Conservation (phyloP, 2,888 invertebrate genomes). For the Sceliomorpha sp. region DNA sequence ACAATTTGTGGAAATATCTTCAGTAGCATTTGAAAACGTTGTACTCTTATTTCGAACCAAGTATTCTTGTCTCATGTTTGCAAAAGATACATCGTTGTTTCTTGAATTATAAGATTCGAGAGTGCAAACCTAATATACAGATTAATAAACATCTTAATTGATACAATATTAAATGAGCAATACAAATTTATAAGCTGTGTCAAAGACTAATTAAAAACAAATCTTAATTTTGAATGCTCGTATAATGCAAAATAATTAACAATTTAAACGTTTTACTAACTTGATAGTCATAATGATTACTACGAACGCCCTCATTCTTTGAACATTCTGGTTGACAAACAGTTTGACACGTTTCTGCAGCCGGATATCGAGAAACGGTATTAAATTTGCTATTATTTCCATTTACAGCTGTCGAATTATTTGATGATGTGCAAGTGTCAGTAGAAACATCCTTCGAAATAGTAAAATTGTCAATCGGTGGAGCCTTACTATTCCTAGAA, state of each 20-base stretch:
- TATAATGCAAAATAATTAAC: conserved; percentile 1
- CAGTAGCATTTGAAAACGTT: conserved; percentile 27
- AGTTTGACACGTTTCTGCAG: conserved; percentile 25
- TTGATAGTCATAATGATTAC: conserved; percentile 57
- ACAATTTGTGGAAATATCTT: conserved; percentile 29
- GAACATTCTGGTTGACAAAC: conserved; percentile 35
- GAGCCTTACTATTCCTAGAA: conserved; percentile 23
- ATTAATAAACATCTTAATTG: no score
- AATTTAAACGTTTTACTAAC: conserved; percentile 15
- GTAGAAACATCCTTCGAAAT: conserved; percentile 31
- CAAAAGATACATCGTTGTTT: conserved; percentile 51
- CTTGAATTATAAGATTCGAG: conserved; percentile 56
- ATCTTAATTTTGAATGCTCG: no score
- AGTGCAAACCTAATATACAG: conserved; percentile 51
- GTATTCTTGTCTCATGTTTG: conserved; percentile 46
- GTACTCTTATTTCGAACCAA: conserved; percentile 36
- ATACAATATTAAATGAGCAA: no score
- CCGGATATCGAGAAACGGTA: conserved; percentile 14
- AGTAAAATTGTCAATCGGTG: conserved; percentile 39
- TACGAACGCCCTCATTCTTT: conserved; percentile 39
- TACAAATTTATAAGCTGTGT: no score
- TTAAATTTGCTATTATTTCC: conserved; percentile 53
- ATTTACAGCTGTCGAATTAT: conserved; percentile 32
- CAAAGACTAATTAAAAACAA: no score
- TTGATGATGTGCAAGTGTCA: conserved; percentile 13